phyloP scores from a whole-genome alignment of 1,140 invertebrate genomes.

The Pomacea maculata region DNA sequence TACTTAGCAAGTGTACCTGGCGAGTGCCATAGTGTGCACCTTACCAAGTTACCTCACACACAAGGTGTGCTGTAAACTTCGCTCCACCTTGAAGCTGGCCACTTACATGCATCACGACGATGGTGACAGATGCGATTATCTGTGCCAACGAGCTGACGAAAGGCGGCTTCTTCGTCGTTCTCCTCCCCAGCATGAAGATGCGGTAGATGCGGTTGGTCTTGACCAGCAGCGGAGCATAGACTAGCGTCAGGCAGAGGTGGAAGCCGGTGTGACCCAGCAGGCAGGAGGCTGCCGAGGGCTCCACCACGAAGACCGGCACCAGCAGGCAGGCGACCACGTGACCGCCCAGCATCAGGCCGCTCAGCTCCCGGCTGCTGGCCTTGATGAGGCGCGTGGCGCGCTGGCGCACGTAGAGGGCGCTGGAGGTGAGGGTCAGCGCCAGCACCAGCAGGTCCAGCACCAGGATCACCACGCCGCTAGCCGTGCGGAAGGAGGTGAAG shows the following conservation, averaged over 20 bases:
- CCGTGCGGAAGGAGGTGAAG: conserved; percentile 21
- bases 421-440: conserved; percentile 8
- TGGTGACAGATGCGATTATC: conserved; percentile 3
- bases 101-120: conserved; percentile 8
- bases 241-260: conserved; percentile 75
- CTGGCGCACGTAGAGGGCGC: conserved; percentile 12
- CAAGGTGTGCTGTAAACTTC: too few species aligned
- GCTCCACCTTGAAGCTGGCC: too few species aligned
- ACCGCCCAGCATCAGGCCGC: conserved; percentile 48
- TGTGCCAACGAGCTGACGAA: conserved; percentile 8
- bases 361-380: conserved; percentile 51
- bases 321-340: conserved; percentile 40
- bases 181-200: conserved; percentile 85
- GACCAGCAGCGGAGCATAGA: conserved; percentile 84
- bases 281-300: conserved; percentile 76
- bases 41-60: too few species aligned
- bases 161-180: conserved; percentile 23
- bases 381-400: conserved; percentile 48
- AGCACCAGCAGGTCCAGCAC: conserved; percentile 63
- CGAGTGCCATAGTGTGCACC: too few species aligned
- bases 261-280: conserved; percentile 79
- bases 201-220: conserved; percentile 87
- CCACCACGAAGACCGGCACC: conserved; percentile 54
- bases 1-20: too few species aligned
- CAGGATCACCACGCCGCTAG: conserved; percentile 64